Base-by-base conservation (phyloP, 2,113 vertebrate genomes). In the Vanacampus margaritifer region DNA sequence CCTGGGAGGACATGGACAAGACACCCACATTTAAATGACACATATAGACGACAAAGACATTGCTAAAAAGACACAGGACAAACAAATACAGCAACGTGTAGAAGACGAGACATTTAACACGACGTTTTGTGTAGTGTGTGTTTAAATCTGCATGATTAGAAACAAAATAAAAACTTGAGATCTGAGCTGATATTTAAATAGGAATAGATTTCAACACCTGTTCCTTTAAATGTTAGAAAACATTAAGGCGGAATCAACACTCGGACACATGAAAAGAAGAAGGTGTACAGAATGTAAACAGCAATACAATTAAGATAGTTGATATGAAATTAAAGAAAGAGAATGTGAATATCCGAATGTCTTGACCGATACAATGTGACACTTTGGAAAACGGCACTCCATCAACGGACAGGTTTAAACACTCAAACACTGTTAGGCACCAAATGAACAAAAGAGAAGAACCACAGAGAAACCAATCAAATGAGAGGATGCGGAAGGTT, bases 371-470 rank as follows among this genome's bases (percentile, higher is more conserved):
- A 79, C 59, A 77, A 80, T 58, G 69, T 79, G 68, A 83, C 63
- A 71, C 80, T 78, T 67, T 78, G 74, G 80, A 87, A 88, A 67
- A 82, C 65, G 76, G 56, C 75, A 79, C 71, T 88, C 79, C 77
- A 88, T 86, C 81, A 65, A 87, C 88, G 82, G 86, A 74, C 80
- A 88, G 79, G 84, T 80, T 81, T 72, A 78, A n/a, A 87, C 86
- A 89, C 65, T 24, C 66, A 90, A 83, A 87, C 72, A 79, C 72
- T 56, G 73, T 83, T 82, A 75, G 79, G 76, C 72, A 76, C 64
- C 56, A 82, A 80, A 86, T 37, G 66, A 75, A 80, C 57, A 73
- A 58, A 54, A 76, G 66, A 59, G 68, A 78, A 77, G 32, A 78
- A 62, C 77, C 53, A 78, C 59, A 76, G 35, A 83, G 43, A 82